Percentiles rank a stretch among this genome's conserved stretches.
Evolutionary conservation across 1,140 invertebrate genomes (phyloP).

Genomic region (Hesperophylax magnus): DNA sequence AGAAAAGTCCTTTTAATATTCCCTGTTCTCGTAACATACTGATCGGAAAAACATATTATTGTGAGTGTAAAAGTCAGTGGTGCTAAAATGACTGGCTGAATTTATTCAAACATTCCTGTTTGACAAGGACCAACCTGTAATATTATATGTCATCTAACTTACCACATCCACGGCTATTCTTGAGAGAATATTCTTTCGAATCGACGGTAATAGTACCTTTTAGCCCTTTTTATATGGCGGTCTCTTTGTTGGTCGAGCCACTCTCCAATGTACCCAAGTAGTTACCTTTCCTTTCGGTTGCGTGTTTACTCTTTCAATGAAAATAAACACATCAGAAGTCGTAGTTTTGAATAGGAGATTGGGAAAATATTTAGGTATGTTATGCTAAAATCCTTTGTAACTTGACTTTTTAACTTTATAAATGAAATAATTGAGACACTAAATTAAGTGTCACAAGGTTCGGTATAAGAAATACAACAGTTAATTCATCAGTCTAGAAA

Average conservation of each 20-base stretch:
- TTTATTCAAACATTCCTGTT: no score
- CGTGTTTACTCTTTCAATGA: neutral
- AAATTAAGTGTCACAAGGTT: no score
- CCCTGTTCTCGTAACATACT: no score
- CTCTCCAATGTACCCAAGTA: neutral
- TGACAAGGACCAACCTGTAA: no score
- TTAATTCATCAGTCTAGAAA: neutral
- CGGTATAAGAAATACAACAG: neutral
- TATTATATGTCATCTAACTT: no score
- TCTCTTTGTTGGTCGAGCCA: conserved; percentile 16
- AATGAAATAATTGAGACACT: no score
- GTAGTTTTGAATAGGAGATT: neutral
- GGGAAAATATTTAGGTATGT: neutral
- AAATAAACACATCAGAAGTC: conserved; percentile 14
- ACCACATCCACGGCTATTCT: neutral
- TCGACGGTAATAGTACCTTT: conserved; percentile 10
- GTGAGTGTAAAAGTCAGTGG: no score
- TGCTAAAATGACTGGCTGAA: no score
- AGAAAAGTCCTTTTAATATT: no score
- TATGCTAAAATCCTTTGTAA: neutral
- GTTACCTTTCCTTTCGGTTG: neutral
- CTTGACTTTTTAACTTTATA: neutral
- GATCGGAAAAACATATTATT: no score
- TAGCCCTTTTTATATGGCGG: conserved; percentile 19
- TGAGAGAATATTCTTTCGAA: conserved; percentile 28